phyloP scores from a whole-genome alignment of 2,797 vertebrate species.

The Dromococcyx pavoninus region DNA sequence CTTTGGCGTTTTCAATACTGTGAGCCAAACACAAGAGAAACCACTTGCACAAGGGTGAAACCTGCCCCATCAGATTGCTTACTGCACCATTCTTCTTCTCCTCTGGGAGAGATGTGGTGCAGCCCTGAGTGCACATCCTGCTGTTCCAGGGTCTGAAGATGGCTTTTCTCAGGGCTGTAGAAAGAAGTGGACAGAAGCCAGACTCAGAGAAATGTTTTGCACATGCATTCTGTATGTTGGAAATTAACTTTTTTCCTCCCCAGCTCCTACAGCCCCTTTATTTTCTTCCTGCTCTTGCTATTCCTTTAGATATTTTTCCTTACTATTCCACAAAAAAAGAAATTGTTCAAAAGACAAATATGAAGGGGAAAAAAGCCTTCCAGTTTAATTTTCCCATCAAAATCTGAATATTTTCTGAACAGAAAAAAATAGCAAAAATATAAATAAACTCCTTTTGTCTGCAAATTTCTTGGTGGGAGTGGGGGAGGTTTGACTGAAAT shows the following conservation, averaged over 20 bases:
- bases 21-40: background rate
- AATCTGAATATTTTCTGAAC: background rate
- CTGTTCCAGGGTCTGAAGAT: background rate
- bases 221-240: too few relatives aligned
- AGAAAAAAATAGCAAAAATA: background rate
- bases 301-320: background rate
- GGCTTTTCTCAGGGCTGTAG: background rate
- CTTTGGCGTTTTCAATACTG: background rate
- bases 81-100: background rate
- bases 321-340: background rate
- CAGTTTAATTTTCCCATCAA: background rate
- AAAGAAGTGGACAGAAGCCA: background rate
- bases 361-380: background rate
- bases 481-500: background rate
- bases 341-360: background rate
- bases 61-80: background rate
- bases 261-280: background rate
- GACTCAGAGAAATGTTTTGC: background rate
- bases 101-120: background rate
- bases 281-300: background rate
- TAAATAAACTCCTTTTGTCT: constrained; percentile 32
- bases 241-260: background rate
- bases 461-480: background rate
- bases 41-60: background rate
- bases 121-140: background rate